Evolutionary conservation across 2,113 vertebrate genomes (phyloP).

Genomic region (Carettochelys insculpta): DNA sequence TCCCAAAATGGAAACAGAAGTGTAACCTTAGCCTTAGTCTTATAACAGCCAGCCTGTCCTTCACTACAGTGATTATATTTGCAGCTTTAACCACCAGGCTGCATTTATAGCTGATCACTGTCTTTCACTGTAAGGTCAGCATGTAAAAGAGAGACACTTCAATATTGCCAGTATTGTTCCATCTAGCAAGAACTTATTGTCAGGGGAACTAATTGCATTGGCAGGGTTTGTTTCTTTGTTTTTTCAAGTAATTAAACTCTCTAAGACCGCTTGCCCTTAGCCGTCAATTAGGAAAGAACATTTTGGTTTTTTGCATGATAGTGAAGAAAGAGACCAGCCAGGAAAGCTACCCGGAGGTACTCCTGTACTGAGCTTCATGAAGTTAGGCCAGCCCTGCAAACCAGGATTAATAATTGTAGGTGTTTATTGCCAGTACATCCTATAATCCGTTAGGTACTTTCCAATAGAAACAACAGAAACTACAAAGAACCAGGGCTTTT

Average conservation of each 20-base stretch:
- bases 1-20: too few species aligned
- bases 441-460: too few species aligned
- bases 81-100: constrained; percentile 4
- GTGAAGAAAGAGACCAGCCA: neutral
- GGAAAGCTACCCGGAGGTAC: neutral
- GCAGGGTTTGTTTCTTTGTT: neutral
- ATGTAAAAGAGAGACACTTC: constrained; percentile 34
- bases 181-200: constrained; percentile 37
- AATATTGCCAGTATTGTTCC: neutral
- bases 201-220: constrained; percentile 33
- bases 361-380: neutral
- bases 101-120: constrained; percentile 33
- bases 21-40: too few species aligned
- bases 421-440: too few species aligned
- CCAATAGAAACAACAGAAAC: too few species aligned
- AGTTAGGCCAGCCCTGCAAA: neutral
- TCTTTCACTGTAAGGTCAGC: constrained; percentile 20
- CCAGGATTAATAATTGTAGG: too few species aligned
- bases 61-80: neutral
- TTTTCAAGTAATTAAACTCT: constrained; percentile 54
- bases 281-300: constrained; percentile 58
- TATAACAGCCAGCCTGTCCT: neutral
- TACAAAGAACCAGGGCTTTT: too few species aligned
- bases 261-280: constrained; percentile 42
- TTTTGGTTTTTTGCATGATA: constrained; percentile 32